Conservation (phyloP, 1,140 invertebrate species). For the Agrilus planipennis region DNA sequence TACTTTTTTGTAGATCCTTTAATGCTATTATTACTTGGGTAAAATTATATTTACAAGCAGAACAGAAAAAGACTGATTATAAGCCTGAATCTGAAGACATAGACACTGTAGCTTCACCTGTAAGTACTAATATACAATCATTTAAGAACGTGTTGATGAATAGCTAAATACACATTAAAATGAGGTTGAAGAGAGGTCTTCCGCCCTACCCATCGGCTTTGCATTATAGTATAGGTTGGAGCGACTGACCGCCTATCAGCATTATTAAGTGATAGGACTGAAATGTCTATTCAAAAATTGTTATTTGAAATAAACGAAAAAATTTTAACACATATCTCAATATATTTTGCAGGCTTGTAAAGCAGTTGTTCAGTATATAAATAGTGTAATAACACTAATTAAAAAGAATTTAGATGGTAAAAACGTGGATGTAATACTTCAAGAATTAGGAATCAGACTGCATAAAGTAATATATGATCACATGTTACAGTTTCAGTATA, state of each 20-base stretch:
- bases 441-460: constrained; percentile 81
- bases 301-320: no score
- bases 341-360: constrained; percentile 62
- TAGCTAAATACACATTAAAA: no score
- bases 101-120: constrained; percentile 61
- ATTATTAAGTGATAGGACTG: no score
- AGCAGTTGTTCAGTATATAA: constrained; percentile 77
- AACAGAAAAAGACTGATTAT: constrained; percentile 95
- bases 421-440: constrained; percentile 75
- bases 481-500: constrained; percentile 89
- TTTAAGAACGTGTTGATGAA: no score
- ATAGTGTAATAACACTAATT: constrained; percentile 63
- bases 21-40: constrained; percentile 86
- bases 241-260: no score
- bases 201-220: no score
- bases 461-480: constrained; percentile 95
- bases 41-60: constrained; percentile 76
- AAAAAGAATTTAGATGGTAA: constrained; percentile 83
- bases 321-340: neutral
- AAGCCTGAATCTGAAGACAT: constrained; percentile 78
- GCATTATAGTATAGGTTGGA: no score
- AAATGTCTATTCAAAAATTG: no score
- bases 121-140: no score
- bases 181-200: no score
- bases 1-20: constrained; percentile 48